A percentile compares a stretch with the other conserved stretches of the same genome.
These are phyloP conservation scores for Phortica okadai DNA, from an alignment of 2,888 invertebrate species.

Conservation along the genomic window DNA sequence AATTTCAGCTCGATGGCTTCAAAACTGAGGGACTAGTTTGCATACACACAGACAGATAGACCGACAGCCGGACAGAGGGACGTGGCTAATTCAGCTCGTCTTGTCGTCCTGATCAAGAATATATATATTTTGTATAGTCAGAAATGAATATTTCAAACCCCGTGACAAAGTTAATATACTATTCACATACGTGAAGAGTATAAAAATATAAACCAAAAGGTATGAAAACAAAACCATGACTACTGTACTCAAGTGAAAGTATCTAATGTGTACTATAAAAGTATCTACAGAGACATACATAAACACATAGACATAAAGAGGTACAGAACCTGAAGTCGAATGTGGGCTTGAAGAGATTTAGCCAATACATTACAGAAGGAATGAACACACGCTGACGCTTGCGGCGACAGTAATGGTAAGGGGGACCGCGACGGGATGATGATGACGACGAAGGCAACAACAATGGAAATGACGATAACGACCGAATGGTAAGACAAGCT, in stretches of 20 bases:
- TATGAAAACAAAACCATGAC: background rate
- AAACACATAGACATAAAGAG: conserved; percentile 16
- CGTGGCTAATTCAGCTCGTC: no score
- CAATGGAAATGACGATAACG: background rate
- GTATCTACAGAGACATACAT: conserved; percentile 22
- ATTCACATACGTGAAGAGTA: no score
- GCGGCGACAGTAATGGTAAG: background rate
- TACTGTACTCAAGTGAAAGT: conserved; percentile 20
- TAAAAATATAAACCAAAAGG: no score
- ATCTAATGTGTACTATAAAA: conserved; percentile 14
- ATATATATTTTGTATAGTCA: no score
- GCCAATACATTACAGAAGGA: conserved; percentile 13
- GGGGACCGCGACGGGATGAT: background rate
- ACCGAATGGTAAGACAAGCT: background rate
- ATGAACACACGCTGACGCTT: conserved; percentile 12
- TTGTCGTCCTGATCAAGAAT: no score
- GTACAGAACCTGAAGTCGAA: background rate
- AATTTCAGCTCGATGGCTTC: no score
- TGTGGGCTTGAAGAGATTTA: background rate
- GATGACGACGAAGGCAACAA: background rate
- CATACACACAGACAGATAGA: no score
- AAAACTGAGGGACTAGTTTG: no score
- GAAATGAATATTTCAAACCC: no score
- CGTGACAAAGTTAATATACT: no score
- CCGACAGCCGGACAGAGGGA: no score